phyloP scores from a whole-genome alignment of 92 coral and sea anemone genomes.

The Phenganax marumi region DNA sequence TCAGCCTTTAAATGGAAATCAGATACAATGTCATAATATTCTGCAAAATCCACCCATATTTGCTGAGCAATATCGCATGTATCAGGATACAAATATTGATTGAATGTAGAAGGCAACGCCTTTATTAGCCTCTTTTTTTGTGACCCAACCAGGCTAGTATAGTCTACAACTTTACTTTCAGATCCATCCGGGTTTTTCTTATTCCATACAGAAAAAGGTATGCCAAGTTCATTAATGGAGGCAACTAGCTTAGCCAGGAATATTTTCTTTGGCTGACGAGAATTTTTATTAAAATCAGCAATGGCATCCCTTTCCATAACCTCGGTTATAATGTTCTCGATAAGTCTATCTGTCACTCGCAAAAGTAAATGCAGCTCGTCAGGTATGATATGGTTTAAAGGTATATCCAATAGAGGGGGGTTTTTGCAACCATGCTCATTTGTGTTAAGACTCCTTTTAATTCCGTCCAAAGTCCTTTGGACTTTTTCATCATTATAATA shows the following conservation, averaged over 20 bases:
- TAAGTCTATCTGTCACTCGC: too few relatives aligned
- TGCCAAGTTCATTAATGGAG: constrained; percentile 36
- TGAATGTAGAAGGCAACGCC: neutral
- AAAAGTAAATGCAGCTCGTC: too few relatives aligned
- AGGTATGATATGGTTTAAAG: constrained; percentile 44
- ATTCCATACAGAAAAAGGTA: constrained; percentile 19
- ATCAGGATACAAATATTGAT: constrained; percentile 45
- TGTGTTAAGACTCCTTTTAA: neutral
- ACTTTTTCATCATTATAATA: constrained; percentile 36
- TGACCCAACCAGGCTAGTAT: constrained; percentile 62
- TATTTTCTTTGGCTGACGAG: constrained; percentile 29
- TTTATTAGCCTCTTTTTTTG: constrained; percentile 40
- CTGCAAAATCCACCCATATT: constrained; percentile 52
- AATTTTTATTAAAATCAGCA: constrained; percentile 39
- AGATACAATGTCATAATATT: constrained; percentile 33
- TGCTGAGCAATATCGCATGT: constrained; percentile 51
- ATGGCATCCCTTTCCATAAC: constrained; percentile 57
- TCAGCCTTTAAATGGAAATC: constrained; percentile 43
- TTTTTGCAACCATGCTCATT: constrained; percentile 45
- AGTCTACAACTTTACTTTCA: constrained; percentile 53
- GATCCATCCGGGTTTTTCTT: constrained; percentile 19
- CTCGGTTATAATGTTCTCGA: constrained; percentile 53
- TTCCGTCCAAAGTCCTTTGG: constrained; percentile 37
- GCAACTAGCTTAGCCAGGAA: constrained; percentile 39
- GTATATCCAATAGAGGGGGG: constrained; percentile 51